These are phyloP conservation scores for Cossypha caffra DNA, from an alignment of 2,797 vertebrate species.

Conservation along the genomic window DNA sequence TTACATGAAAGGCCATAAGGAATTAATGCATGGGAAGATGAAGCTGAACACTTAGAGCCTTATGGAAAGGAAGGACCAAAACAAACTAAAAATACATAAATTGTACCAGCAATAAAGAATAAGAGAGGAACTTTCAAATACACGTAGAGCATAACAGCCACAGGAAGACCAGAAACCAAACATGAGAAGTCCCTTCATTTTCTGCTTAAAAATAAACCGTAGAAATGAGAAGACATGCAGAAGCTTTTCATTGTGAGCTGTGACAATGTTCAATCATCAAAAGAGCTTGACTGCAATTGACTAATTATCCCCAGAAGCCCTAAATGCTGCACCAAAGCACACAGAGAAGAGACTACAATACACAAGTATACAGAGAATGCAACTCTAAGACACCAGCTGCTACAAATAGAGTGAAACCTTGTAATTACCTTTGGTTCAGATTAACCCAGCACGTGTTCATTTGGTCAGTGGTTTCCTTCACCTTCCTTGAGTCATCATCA, in stretches of 20 bases:
- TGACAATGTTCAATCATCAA: neutral
- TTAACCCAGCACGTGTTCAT: conserved; percentile 86
- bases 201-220: neutral
- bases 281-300: neutral
- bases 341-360: neutral
- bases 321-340: neutral
- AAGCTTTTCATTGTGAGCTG: neutral
- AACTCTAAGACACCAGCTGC: neutral
- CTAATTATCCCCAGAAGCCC: neutral
- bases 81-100: neutral
- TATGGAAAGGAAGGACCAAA: neutral
- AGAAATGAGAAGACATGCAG: neutral
- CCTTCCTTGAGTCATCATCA: conserved; percentile 89
- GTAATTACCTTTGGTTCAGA: conserved; percentile 87
- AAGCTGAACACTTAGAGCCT: neutral
- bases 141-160: neutral
- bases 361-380: fast-evolving
- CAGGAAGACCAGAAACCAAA: neutral
- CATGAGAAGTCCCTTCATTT: neutral
- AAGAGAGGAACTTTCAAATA: neutral
- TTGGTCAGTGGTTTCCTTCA: conserved; percentile 90
- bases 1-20: neutral
- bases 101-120: neutral
- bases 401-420: neutral
- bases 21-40: neutral